Conservation (phyloP, 2,888 invertebrate species). For the Acanthopleura granulata region DNA sequence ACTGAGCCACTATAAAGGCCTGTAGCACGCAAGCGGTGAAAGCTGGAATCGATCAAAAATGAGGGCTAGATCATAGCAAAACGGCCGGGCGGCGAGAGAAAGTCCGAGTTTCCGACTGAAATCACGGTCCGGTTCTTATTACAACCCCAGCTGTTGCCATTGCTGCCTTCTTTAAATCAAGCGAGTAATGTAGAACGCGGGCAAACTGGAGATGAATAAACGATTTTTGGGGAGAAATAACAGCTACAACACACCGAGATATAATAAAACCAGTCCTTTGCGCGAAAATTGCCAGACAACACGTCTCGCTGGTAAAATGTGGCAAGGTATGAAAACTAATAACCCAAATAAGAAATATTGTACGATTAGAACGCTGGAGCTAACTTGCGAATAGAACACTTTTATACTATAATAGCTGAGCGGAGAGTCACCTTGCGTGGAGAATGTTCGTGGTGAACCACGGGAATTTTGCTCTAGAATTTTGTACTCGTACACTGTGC, state of each 20-base stretch:
- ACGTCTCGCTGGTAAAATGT: conserved; percentile 9
- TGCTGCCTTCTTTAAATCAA: not conserved
- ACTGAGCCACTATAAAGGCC: too few relatives aligned
- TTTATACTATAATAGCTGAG: too few relatives aligned
- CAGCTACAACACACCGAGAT: not conserved
- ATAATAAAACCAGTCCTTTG: not conserved
- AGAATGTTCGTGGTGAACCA: too few relatives aligned
- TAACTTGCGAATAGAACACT: too few relatives aligned
- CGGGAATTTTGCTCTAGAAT: too few relatives aligned
- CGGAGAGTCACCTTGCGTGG: too few relatives aligned
- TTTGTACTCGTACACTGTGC: too few relatives aligned
- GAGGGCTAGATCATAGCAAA: too few relatives aligned
- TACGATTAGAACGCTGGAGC: not conserved
- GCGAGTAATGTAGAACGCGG: not conserved
- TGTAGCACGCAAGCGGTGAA: too few relatives aligned
- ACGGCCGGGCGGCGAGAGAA: too few relatives aligned
- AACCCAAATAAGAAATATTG: conserved; percentile 14
- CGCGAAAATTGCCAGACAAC: conserved; percentile 3
- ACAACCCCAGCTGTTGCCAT: conserved; percentile 7
- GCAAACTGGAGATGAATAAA: conserved; percentile 11
- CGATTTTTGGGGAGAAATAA: not conserved
- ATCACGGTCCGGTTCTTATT: conserved; percentile 2
- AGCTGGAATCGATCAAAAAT: too few relatives aligned
- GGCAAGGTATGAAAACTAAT: conserved; percentile 16
- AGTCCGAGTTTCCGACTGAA: not conserved